phyloP scores from a whole-genome alignment of 2,797 vertebrate genomes.

The Podarcis lilfordi region DNA sequence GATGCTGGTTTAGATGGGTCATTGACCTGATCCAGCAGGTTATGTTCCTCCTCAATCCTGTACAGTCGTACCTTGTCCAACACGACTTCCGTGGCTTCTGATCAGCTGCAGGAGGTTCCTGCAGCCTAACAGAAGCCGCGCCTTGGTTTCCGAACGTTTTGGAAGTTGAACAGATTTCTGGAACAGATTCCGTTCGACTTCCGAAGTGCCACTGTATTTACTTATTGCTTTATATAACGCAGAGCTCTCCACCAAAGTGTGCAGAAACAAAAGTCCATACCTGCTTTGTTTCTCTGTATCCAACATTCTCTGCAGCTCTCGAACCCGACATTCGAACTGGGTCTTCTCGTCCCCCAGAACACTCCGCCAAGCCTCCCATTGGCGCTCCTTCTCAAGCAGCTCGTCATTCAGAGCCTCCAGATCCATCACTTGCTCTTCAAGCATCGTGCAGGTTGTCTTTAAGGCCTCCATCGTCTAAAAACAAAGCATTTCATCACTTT shows the following conservation, averaged over 20 bases:
- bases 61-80: too few relatives aligned
- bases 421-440: constrained; percentile 97
- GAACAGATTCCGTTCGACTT: too few relatives aligned
- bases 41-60: too few relatives aligned
- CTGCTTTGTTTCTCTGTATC: constrained; percentile 97
- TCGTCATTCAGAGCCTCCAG: constrained; percentile 95
- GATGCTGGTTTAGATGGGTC: too few relatives aligned
- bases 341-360: constrained; percentile 94
- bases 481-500: constrained; percentile 72
- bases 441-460: constrained; percentile 98
- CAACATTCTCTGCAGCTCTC: constrained; percentile 91
- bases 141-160: too few relatives aligned
- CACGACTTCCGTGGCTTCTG: too few relatives aligned
- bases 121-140: too few relatives aligned
- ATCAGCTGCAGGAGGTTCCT: too few relatives aligned
- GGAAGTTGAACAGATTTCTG: too few relatives aligned
- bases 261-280: constrained; percentile 69
- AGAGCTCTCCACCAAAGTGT: constrained; percentile 26
- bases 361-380: constrained; percentile 94
- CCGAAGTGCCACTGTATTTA: not conserved
- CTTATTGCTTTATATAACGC: not conserved
- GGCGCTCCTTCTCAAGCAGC: constrained; percentile 92
- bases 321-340: constrained; percentile 92
- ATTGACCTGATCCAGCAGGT: too few relatives aligned
- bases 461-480: constrained; percentile 96